Base-by-base conservation (phyloP, 1,140 invertebrate species). In the Hermatobates lingyangjiaoensis region DNA sequence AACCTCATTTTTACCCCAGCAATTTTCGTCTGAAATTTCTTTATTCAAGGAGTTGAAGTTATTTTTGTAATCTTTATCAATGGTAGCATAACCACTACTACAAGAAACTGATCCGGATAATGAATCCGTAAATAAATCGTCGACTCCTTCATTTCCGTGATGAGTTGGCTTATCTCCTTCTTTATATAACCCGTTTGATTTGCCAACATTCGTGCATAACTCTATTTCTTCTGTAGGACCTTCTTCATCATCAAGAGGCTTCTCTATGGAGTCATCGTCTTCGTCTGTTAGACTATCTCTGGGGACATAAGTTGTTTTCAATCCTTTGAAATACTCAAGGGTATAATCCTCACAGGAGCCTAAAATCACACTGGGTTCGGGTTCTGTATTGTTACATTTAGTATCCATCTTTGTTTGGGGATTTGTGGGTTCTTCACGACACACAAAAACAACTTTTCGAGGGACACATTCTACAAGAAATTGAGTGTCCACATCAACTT, bases 271-370 rank as follows among this genome's bases (percentile, higher is more conserved):
- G 14, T 44, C 42, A 44, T 7, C 7, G 21, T 20, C 20, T 10
- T 20, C 42, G 26, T 46, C 45, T 46, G 45, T 24, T 3, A 25
- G 10, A 24, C 10, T 21, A 3, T 46, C 45, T 7, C 20, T 12
- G 14, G 53, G 48, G 1, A 38, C 50, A 54, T 57, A 58, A 15
- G 59, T 61, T 1, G 68, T 67, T 59, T 73, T 73, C 1, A 71
- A 54, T 2, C 68, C 68, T 60, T 71, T 72, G 54, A 68, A 72
- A 18, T 68, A 63, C 53, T 74, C 72, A 20, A 73, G 54, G 1
- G 68, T 66, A 53, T 67, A 71, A 56, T 73, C 70, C 58, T 73
- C 71, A 56, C 71, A 73, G 1, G 72, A 69, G 1, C 73, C 73
- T 20, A 75, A 57, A 28, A 74, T 68, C 2, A 75, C 70, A 27